A percentile compares a stretch with the other conserved stretches of the same genome.
phyloP scores from a whole-genome alignment of 2,888 invertebrate genomes.

The Noctua comes region DNA sequence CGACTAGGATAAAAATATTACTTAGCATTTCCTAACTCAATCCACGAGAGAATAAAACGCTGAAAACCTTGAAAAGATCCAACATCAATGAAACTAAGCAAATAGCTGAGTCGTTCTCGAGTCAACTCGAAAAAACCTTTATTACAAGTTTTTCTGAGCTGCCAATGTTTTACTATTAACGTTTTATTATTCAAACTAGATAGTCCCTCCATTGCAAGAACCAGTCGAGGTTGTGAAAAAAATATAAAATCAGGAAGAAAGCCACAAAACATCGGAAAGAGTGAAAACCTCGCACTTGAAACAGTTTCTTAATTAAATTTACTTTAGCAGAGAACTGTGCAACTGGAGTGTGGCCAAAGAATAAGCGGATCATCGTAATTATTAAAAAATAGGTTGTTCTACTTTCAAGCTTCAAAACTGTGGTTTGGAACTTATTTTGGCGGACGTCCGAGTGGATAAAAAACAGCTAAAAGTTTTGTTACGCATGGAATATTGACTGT shows the following conservation, averaged over 20 bases:
- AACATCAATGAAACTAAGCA: slow-evolving; percentile 37
- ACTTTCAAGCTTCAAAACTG: slow-evolving; percentile 15
- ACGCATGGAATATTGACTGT: slow-evolving; percentile 18
- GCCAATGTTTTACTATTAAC: slow-evolving; percentile 12
- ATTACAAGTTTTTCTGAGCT: slow-evolving; percentile 7
- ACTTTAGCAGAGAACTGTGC: slow-evolving; percentile 52
- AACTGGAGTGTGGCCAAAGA: slow-evolving; percentile 55
- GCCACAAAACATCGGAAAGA: slow-evolving; percentile 56
- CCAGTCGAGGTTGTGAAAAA: slow-evolving; percentile 8
- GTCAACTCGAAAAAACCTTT: slow-evolving; percentile 16
- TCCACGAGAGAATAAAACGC: slow-evolving; percentile 13
- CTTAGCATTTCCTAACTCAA: slow-evolving; percentile 11
- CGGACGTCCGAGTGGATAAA: slow-evolving; percentile 15
- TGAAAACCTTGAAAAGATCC: slow-evolving; percentile 29
- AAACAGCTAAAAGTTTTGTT: slow-evolving; percentile 3
- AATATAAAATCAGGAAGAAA: slow-evolving; percentile 34
- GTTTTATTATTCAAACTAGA: slow-evolving; percentile 32
- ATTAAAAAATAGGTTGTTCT: slow-evolving; percentile 16
- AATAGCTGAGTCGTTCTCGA: slow-evolving; percentile 29
- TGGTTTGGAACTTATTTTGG: slow-evolving; percentile 27
- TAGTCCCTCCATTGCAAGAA: neutral
- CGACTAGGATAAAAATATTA: slow-evolving; percentile 19
- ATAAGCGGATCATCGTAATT: slow-evolving; percentile 39
- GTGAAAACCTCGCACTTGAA: slow-evolving; percentile 54
- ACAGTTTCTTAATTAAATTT: slow-evolving; percentile 67